Evolutionary conservation across 2,888 invertebrate genomes (phyloP), one percentile per base, ranked within the genome.

Genomic region (Crepidodera aurea): DNA sequence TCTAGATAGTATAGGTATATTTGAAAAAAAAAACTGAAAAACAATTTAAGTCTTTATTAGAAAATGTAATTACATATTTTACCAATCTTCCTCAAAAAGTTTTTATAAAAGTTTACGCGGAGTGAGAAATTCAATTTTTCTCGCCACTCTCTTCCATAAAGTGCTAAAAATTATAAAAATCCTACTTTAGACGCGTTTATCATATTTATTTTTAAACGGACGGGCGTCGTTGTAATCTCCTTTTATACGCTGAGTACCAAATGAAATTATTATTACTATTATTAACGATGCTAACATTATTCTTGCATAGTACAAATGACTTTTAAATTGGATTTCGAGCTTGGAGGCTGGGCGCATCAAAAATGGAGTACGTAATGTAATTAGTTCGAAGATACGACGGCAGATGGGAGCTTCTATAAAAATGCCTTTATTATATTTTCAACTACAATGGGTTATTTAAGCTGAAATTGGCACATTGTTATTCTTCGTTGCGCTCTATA

Each of bases 281-380:
- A 80, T 79, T 80, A 81, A 80, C 78, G 78, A 79, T 76, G 77
- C 79, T 79, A 79, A 80, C 79, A 78, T 79, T 80, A 79, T 80
- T 79, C 78, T 75, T 78, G 78, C 78, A 78, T 78, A 78, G 79
- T 80, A 86, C 86, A 87, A 87, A 87, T 87, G 86, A 87, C 84
- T 86, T 86, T 86, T 86, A 85, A 86, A 87, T 87, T 86, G 86
- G 83, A 86, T 87, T 85, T 81, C 83, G 83, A 73, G 76, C 76
- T 73, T 69, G 73, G 74, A 75, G 77, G 78, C 75, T 73, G 76
- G 76, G 76, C 77, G 77, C 77, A 78, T 78, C 87, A 86, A 86
- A 86, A 87, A 87, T 87, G 87, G 87, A 86, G 84, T 86, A 84
- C 78, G 81, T 87, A 87, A 87, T 86, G 76, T 78, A 81, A 86